Percentiles rank a stretch among this genome's conserved stretches.
phyloP scores from a whole-genome alignment of 2,797 vertebrate species.

The Tachyglossus aculeatus region DNA sequence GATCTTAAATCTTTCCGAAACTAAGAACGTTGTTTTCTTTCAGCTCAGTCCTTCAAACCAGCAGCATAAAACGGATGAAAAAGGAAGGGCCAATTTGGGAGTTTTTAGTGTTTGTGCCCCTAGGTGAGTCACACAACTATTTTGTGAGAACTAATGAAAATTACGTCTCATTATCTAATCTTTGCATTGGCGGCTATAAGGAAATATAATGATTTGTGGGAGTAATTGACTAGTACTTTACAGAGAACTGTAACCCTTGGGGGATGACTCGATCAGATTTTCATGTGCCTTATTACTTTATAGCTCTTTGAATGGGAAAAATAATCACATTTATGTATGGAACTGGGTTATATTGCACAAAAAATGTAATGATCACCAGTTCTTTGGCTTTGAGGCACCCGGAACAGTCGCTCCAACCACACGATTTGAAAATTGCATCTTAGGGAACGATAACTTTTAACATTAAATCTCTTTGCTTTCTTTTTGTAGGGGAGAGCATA shows the following conservation, averaged over 20 bases:
- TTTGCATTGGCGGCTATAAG: too few species aligned
- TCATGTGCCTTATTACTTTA: neutral
- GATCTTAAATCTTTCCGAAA: too few species aligned
- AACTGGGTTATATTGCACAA: too few species aligned
- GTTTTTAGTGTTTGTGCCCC: slow-evolving; percentile 77
- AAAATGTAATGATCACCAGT: too few species aligned
- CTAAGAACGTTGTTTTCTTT: slow-evolving; percentile 27
- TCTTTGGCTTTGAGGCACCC: too few species aligned
- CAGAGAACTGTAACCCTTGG: neutral
- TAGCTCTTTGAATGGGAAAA: neutral
- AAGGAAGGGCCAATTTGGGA: slow-evolving; percentile 82
- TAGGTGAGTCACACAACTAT: slow-evolving; percentile 78
- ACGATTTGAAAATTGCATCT: too few species aligned
- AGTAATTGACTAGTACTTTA: neutral
- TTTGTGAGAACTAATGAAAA: neutral
- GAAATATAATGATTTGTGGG: neutral
- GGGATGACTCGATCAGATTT: too few species aligned
- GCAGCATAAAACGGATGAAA: slow-evolving; percentile 77
- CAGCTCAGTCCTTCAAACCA: slow-evolving; percentile 80
- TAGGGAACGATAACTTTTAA: too few species aligned
- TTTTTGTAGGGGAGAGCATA: slow-evolving; percentile 83
- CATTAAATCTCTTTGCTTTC: neutral
- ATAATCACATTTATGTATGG: too few species aligned
- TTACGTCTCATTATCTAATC: slow-evolving; percentile 1
- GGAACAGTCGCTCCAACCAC: too few species aligned